Base-by-base conservation (phyloP, 64 coral and sea anemone species). In the Pocillopora damicornis region DNA sequence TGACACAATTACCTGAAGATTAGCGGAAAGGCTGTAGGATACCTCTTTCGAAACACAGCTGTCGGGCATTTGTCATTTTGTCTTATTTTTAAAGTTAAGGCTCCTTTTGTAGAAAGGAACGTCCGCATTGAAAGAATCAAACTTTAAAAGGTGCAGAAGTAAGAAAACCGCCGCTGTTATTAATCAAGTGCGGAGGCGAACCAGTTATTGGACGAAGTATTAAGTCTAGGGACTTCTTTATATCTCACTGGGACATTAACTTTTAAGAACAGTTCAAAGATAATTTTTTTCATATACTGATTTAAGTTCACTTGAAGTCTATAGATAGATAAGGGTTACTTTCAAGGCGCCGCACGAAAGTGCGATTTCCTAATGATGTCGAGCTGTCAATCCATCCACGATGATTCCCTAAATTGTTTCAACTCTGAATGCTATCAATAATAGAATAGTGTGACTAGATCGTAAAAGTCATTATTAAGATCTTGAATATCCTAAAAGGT, bases 261-360 rank as follows among this genome's bases (percentile, higher is more conserved):
- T 61, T 80, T 80, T 80, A 34, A 61, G 2, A 58, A 61, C 60
- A 59, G 6, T 79, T 58, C 22, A 60, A 80, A 62, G 20, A 61
- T 58, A 79, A 5, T 10, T 61, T 79, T 51, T 61, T 60, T 61
- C 61, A 20, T 79, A 79, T 60, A 79, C 22, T 22, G 22, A 79
- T 79, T 62, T 60, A 79, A 20, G 25, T 75, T 75, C 37, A 23
- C 34, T n/a, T 37, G 58, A 78, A 78, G 30, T 79, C 56, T 60
- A 26, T 79, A 61, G 77, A 20, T 59, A 60, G 77, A 79, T 79
- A 20, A 58, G 77, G 77, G 59, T 79, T 79, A 13, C 77, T 79
- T 60, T 79, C 76, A 79, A 79, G 61, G 77, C 22, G 58, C 57
- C 57, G 56, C 20, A 13, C 61, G 61, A 79, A n/a, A 80, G 57